phyloP scores from a whole-genome alignment of 2,888 invertebrate species.

The Acronicta aceris region DNA sequence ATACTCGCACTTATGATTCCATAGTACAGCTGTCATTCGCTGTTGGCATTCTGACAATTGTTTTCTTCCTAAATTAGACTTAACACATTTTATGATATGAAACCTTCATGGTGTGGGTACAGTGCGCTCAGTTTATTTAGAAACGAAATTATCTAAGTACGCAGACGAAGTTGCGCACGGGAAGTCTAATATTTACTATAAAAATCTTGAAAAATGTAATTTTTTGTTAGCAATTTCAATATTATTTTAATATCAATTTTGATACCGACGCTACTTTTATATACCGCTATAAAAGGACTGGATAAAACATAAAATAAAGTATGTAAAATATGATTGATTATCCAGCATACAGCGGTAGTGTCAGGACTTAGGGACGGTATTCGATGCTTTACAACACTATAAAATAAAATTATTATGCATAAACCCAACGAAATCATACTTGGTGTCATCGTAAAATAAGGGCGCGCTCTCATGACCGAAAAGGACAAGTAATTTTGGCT shows the following conservation, averaged over 20 bases:
- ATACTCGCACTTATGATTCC: too few relatives aligned
- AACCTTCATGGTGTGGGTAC: too few relatives aligned
- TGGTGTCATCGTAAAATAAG: conserved; percentile 36
- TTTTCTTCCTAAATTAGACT: too few relatives aligned
- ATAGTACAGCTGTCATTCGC: too few relatives aligned
- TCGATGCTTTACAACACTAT: conserved; percentile 38
- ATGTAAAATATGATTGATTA: conserved; percentile 37
- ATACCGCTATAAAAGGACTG: conserved; percentile 18
- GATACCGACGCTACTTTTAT: not conserved
- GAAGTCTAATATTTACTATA: too few relatives aligned
- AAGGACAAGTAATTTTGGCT: conserved; percentile 3
- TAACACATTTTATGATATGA: too few relatives aligned
- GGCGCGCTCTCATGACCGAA: conserved; percentile 15
- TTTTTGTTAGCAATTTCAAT: not conserved
- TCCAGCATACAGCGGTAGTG: conserved; percentile 3
- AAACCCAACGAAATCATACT: conserved; percentile 43
- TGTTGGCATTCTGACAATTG: too few relatives aligned
- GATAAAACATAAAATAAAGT: conserved; percentile 10
- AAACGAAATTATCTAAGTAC: too few relatives aligned
- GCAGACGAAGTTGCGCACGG: too few relatives aligned
- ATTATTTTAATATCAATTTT: not conserved
- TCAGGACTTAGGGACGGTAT: conserved; percentile 12
- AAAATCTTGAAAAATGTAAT: not conserved
- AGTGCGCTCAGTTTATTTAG: too few relatives aligned
- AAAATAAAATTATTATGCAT: conserved; percentile 44